These are phyloP conservation scores for Nebria brevicollis DNA, from an alignment of 2,888 invertebrate species.

Conservation along the genomic window DNA sequence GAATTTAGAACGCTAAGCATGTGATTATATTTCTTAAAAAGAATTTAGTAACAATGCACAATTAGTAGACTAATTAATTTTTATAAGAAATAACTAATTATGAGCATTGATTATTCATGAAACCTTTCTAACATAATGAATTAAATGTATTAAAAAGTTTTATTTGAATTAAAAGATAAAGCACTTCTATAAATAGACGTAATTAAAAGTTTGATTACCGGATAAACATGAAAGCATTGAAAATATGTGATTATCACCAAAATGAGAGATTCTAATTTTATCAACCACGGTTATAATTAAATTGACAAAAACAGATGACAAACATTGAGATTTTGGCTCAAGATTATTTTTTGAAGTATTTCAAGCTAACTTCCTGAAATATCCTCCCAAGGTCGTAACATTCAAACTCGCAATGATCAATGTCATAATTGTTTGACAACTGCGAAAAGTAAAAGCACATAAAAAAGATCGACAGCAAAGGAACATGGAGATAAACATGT, in stretches of 20 bases:
- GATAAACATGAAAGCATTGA: background rate
- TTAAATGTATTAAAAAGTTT: background rate
- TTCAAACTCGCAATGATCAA: background rate
- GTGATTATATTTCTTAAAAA: background rate
- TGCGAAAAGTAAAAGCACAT: background rate
- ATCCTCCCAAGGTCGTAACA: background rate
- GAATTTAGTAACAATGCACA: no score
- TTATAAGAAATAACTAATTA: no score
- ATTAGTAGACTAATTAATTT: no score
- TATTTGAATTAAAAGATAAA: background rate
- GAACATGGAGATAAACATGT: background rate
- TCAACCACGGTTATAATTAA: background rate
- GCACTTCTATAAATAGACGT: background rate
- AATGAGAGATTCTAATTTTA: background rate
- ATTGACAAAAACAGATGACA: background rate
- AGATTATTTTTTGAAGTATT: background rate
- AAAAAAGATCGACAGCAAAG: background rate
- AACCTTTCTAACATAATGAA: background rate
- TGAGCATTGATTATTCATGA: no score
- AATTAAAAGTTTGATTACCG: background rate
- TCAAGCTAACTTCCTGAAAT: background rate
- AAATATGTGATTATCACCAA: background rate
- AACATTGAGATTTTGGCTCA: background rate
- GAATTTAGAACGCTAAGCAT: background rate
- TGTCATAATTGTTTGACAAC: background rate